Evolutionary conservation across 2,888 invertebrate genomes (phyloP), one percentile per base, ranked within the genome.

Genomic region (Sarcophaga carnaria): DNA sequence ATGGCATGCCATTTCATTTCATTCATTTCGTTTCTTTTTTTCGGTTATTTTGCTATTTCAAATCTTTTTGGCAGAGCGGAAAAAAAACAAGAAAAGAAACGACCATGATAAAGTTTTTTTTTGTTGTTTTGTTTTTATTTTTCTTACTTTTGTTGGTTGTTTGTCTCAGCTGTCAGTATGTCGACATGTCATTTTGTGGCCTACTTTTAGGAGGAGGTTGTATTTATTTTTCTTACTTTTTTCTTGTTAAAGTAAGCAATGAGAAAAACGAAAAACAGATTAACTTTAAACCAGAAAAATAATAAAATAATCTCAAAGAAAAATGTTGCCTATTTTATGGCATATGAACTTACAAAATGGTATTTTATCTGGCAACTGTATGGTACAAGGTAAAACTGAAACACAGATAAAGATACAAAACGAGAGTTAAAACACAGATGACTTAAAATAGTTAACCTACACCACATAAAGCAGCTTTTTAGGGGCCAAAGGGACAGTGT

Each of bases 101-200:
- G 78, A 49, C 17, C 83, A 72, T 72, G 80, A 83, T 83, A 77
- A 78, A 75, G 22, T 60, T 82, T 66, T 67, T n/a, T 54, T 3
- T 67, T 62, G 27, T n/a, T 54, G 22, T 60, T 76, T 37, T 71
- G 67, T 6, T 54, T 47, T 6, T 63, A 27, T 66, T 27, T 64
- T 60, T 64, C 25, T 59, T 45, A 14, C 45, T 69, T 76, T 74
- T 60, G 49, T 37, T 71, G 77, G 70, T 54, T 75, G 69, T 81
- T 87, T 81, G 83, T 71, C 66, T 84, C 62, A 84, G 66, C 84
- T 87, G 87, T 87, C 87, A 87, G 37, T 81, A 81, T 78, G 86
- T 87, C 83, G 75, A 87, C 83, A 81, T 87, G 81, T 84, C 84
- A 87, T 75, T 87, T 79, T 87, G 84, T 87, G 87, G 87, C 87